Conservation (phyloP, 2,113 vertebrate species). For the Machaerirhynchus nigripectus region DNA sequence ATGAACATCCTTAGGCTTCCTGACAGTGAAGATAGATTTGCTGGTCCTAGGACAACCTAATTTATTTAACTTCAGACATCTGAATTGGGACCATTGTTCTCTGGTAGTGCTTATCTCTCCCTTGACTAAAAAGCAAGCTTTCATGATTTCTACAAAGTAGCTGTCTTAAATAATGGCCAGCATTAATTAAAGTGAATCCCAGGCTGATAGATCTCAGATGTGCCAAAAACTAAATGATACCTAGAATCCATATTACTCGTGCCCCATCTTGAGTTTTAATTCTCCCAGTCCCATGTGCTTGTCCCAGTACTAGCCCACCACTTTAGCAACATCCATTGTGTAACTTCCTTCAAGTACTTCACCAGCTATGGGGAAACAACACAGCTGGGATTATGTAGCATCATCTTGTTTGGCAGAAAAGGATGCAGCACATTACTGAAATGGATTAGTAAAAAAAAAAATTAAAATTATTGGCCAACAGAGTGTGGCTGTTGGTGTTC, state of each 20-base stretch:
- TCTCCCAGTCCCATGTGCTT: neutral
- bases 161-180: neutral
- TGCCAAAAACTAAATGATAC: neutral
- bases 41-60: neutral
- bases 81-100: neutral
- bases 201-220: neutral
- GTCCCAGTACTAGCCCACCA: neutral
- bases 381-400: neutral
- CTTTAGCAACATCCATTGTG: neutral
- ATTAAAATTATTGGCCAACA: neutral
- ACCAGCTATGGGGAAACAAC: neutral
- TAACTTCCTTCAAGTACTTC: neutral
- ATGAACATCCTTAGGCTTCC: neutral
- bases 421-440: neutral
- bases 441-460: neutral
- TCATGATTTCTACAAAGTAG: neutral
- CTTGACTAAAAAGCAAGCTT: neutral
- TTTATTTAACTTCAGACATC: neutral
- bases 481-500: neutral
- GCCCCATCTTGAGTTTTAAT: neutral
- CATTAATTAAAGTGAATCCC: neutral
- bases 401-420: neutral
- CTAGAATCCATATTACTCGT: rapidly evolving
- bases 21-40: neutral
- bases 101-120: neutral